Evolutionary conservation across 2,888 invertebrate species (phyloP).

Genomic region (Drosophila gaucha): DNA sequence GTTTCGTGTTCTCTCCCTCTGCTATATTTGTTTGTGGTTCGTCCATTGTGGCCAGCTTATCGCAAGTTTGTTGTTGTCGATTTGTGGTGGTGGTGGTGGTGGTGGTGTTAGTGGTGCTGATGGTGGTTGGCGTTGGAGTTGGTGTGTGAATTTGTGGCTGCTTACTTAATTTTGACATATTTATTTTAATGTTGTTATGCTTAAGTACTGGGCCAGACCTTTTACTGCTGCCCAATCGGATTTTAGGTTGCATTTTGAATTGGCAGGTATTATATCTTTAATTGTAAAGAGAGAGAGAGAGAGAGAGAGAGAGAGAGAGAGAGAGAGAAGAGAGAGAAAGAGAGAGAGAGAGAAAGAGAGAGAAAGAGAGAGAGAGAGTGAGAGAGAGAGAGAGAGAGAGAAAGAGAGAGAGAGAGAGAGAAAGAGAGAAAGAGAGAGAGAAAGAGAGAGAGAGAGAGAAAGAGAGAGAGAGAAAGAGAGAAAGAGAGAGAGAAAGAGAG

Average conservation of each 20-base stretch:
- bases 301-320: not conserved
- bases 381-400: not conserved
- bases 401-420: not conserved
- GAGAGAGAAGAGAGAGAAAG: not conserved
- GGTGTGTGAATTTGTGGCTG: slow-evolving; percentile 63
- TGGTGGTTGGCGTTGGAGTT: slow-evolving; percentile 11
- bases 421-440: not conserved
- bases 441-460: not conserved
- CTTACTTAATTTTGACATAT: slow-evolving; percentile 79
- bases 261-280: too few species aligned
- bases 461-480: not conserved
- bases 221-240: not conserved
- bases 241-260: not conserved
- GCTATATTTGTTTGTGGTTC: slow-evolving; percentile 20
- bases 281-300: not conserved
- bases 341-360: not conserved
- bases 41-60: slow-evolving; percentile 44
- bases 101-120: slow-evolving; percentile 12
- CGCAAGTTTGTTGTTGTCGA: slow-evolving; percentile 48
- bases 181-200: slow-evolving; percentile 66
- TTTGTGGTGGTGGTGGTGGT: slow-evolving; percentile 12
- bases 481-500: not conserved
- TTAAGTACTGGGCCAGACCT: slow-evolving; percentile 32
- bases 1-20: slow-evolving; percentile 26
- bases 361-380: not conserved